Evolutionary conservation across 2,797 vertebrate species (phyloP), one percentile per base, ranked within the genome.

Genomic region (Acestrorhynchus altus): DNA sequence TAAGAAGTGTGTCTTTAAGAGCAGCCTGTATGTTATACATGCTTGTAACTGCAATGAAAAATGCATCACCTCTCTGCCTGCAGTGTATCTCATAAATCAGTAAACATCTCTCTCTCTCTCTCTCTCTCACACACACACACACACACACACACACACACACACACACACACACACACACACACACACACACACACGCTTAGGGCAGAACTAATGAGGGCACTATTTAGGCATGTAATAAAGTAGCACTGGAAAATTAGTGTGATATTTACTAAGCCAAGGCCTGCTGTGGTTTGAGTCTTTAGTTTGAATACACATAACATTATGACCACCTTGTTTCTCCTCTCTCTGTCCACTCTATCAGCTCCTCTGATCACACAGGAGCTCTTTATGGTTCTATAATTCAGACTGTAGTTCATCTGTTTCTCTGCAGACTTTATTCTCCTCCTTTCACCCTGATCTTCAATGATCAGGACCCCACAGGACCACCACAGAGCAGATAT

Each of bases 71-170:
- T 51, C 57, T 51, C 71, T 70, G 61, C 79, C 26, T 39, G 46
- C 57, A 42, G 59, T 42, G 72, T 44, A 64, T 78, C 77, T 78
- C 84, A 77, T 85, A 83, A 85, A 83, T 85, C 80, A 80, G 57
- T 42, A 28, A 54, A 44, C 72, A 77, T 74, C 77, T 79, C 66
- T 61, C 51, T 74, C 63, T 79, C 64, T 54, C 47, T 44, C 26
- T 18, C 22, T 49, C 56, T 24, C 49, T 12, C 20, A 57, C 20
- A 35, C 15, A n/a, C 13, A 54, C 18, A 24, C 15, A 8, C 61
- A 28, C 11, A 24, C 20, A 2, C 10, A 24, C 4, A 56, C 42
- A 46, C 64, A 26, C 56, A 54, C 47, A 24, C 4, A 56, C 42
- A 46, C 64, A 26, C 56, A 54, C 47, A n/a, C 20, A 57, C 20